Evolutionary conservation across 2,113 vertebrate species (phyloP), one percentile per base, ranked within the genome.

Genomic region (Sapayoa aenigma): DNA sequence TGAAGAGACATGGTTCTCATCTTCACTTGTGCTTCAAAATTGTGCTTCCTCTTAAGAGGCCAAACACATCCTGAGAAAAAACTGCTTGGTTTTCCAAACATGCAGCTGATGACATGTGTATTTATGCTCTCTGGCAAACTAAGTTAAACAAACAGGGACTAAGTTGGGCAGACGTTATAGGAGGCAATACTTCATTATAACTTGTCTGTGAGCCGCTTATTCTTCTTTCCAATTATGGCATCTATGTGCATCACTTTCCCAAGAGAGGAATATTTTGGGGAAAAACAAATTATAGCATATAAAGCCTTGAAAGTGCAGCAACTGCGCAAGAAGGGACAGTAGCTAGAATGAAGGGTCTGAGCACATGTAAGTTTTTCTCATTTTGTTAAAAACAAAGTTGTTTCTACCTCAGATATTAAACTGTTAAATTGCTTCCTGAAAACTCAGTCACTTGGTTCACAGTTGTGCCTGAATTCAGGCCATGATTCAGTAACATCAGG

Each of bases 111-210:
- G 96, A 95, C 94, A 95, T 3, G 1, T 49, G 83, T 95, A 95
- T 97, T 96, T 95, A 97, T 96, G 72, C 65, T 94, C 62, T 79
- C 92, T 96, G 96, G 94, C 96, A 96, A 95, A 84, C 47, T 4
- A 28, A 96, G 83, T 88, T 88, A 95, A 96, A 95, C 87, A 91
- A 93, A 85, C 72, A 77, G 75, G 72, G 94, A 88, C 79, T 71
- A n/a, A 80, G 94, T 52, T 93, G 92, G 93, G 82, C 90, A 86
- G 90, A 68, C 9, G 1, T 84, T 87, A 30, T 42, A 93, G 90
- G 87, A 94, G 94, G 90, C 78, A 77, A 86, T 93, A 56, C 82
- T 88, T 93, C 79, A 80, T 78, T 86, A 60, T 76, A 94, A 37
- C 72, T 74, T 4, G 1, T 30, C 90, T 69, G 3, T 41, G 75